Percentiles rank a stretch among this genome's conserved stretches.
Conservation (phyloP, 2,797 vertebrate genomes). For the Momotus momota region DNA sequence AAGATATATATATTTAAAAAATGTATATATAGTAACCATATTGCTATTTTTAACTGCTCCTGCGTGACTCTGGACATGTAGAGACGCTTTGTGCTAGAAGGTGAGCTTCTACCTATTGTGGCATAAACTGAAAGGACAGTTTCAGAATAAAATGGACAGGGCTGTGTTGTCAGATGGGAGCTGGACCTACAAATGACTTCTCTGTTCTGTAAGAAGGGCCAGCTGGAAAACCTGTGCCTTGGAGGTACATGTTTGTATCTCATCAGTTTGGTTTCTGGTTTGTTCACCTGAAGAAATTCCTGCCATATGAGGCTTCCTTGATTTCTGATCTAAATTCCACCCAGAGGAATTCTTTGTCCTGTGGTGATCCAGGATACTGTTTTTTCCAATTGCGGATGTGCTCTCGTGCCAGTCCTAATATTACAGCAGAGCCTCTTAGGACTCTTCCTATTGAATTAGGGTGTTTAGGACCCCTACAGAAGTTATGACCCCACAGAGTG, state of each 20-base stretch:
- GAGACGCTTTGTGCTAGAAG: background rate
- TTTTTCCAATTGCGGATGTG: background rate
- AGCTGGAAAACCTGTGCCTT: background rate
- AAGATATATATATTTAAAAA: background rate
- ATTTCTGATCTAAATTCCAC: background rate
- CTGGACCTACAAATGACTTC: background rate
- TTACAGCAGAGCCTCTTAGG: background rate
- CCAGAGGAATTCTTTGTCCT: background rate
- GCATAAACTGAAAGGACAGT: background rate
- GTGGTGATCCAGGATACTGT: background rate
- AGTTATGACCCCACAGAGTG: background rate
- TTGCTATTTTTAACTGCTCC: background rate
- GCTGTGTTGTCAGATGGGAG: background rate
- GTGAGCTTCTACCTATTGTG: background rate
- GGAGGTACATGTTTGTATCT: background rate
- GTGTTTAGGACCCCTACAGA: background rate
- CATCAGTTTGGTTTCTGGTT: background rate
- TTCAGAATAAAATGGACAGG: background rate
- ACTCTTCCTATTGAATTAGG: background rate
- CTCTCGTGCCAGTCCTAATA: background rate
- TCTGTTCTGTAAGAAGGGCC: background rate
- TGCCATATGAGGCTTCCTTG: background rate
- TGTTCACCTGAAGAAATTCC: background rate
- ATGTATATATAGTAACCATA: background rate
- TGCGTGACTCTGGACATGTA: background rate